Evolutionary conservation across 2,113 vertebrate genomes (phyloP).

Genomic region (Scophthalmus maximus): DNA sequence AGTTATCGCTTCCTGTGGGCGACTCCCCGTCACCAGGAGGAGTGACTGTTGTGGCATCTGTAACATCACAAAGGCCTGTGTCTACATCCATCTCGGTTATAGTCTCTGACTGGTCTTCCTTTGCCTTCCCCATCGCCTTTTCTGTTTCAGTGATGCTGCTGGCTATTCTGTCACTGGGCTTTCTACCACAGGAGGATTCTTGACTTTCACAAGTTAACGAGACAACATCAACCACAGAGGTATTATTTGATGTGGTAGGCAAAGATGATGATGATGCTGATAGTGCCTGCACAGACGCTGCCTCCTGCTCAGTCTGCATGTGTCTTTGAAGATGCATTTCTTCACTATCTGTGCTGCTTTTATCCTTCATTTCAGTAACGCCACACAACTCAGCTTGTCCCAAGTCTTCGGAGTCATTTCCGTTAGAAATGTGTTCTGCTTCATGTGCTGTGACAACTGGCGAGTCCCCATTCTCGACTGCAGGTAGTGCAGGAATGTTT

Average conservation of each 20-base stretch:
- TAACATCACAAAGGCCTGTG: background rate
- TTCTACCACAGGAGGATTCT: background rate
- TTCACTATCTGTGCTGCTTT: background rate
- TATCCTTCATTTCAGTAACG: background rate
- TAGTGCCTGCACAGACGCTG: background rate
- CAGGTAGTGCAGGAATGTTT: background rate
- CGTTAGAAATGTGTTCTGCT: conserved; percentile 9
- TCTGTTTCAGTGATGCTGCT: conserved; percentile 14
- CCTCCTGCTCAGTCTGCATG: conserved; percentile 15
- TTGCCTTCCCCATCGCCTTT: background rate
- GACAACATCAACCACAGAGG: background rate
- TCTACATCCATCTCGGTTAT: conserved; percentile 31
- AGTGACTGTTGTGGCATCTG: background rate
- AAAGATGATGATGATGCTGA: background rate
- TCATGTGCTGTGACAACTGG: background rate
- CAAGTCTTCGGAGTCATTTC: conserved; percentile 12
- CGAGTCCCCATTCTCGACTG: background rate
- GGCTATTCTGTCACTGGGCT: background rate
- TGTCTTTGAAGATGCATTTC: conserved; percentile 4
- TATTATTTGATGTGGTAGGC: conserved; percentile 19
- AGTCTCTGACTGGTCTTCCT: conserved; percentile 11
- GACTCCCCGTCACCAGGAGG: background rate
- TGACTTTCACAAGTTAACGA: background rate
- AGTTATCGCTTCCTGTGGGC: background rate
- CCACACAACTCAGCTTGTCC: background rate